Evolutionary conservation across 2,797 vertebrate species (phyloP).

Genomic region (Phrynocephalus forsythii): DNA sequence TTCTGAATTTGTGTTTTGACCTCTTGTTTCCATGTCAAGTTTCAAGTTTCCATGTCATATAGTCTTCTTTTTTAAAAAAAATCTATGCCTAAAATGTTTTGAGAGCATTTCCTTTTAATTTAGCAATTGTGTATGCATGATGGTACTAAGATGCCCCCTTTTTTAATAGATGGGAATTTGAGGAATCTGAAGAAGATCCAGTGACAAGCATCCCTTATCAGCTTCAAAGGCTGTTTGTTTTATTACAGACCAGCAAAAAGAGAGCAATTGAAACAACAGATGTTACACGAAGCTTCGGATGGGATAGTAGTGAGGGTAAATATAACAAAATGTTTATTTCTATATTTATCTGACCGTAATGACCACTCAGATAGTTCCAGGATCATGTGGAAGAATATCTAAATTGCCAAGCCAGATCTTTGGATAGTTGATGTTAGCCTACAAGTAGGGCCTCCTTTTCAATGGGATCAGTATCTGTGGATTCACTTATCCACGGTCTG

Average conservation of each 20-base stretch:
- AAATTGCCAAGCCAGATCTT: not conserved
- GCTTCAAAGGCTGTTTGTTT: constrained; percentile 96
- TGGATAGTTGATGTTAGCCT: not conserved
- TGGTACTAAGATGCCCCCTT: constrained; percentile 52
- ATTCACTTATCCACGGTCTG: too few species aligned
- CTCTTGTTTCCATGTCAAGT: not conserved
- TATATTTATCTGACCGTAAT: not conserved
- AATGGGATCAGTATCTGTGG: too few species aligned
- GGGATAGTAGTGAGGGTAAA: constrained; percentile 98
- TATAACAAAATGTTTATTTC: constrained; percentile 1
- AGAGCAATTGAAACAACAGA: constrained; percentile 98
- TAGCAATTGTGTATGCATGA: constrained; percentile 27
- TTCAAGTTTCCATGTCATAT: not conserved
- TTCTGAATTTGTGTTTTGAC: not conserved
- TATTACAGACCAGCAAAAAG: constrained; percentile 98
- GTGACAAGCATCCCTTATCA: constrained; percentile 97
- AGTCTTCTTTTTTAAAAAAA: not conserved
- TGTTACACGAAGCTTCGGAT: constrained; percentile 97
- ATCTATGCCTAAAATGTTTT: not conserved
- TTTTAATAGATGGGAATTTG: constrained; percentile 94
- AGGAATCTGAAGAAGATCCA: constrained; percentile 95
- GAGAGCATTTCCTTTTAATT: constrained; percentile 27
- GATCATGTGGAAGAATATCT: not conserved
- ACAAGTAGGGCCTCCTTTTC: too few species aligned
- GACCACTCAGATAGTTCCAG: not conserved